Percentiles rank a stretch among this genome's conserved stretches.
Conservation (phyloP, 2,888 invertebrate genomes). For the Craniophora ligustri region DNA sequence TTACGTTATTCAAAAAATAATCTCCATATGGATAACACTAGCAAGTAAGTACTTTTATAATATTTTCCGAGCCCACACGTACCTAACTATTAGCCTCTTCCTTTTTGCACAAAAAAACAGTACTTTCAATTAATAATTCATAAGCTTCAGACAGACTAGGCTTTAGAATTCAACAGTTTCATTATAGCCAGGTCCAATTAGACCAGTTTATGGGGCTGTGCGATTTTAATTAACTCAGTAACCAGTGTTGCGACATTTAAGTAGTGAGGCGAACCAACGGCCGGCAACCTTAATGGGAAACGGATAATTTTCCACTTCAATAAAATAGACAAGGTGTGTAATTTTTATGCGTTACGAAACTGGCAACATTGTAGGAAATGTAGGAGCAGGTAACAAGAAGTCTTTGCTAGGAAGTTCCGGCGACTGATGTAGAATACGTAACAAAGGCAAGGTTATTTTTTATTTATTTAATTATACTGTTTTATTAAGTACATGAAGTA, state of each 20-base stretch:
- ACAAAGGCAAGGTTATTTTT: not conserved
- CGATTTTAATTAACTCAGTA: slow-evolving; percentile 44
- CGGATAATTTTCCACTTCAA: slow-evolving; percentile 44
- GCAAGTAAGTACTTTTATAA: not conserved
- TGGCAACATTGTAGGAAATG: slow-evolving; percentile 11
- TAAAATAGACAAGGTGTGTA: slow-evolving; percentile 35
- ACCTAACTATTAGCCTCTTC: not conserved
- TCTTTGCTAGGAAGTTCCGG: not conserved
- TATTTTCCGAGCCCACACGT: not conserved
- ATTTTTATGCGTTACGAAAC: slow-evolving; percentile 35
- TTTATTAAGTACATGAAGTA: no score
- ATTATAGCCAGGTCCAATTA: slow-evolving; percentile 37
- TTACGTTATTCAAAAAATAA: no score
- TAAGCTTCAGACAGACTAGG: slow-evolving; percentile 18
- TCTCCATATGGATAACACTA: no score
- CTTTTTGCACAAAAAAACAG: slow-evolving; percentile 1
- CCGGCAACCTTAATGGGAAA: slow-evolving; percentile 26
- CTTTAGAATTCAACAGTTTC: slow-evolving; percentile 26
- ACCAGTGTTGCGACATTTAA: slow-evolving; percentile 40
- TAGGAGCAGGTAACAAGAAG: not conserved
- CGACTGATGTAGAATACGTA: not conserved
- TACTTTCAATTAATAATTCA: slow-evolving; percentile 31
- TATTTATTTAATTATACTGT: no score
- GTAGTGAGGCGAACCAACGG: slow-evolving; percentile 23
- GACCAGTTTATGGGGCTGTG: slow-evolving; percentile 9